Base-by-base conservation (phyloP, 2,888 invertebrate genomes). In the Cyclophora punctaria region DNA sequence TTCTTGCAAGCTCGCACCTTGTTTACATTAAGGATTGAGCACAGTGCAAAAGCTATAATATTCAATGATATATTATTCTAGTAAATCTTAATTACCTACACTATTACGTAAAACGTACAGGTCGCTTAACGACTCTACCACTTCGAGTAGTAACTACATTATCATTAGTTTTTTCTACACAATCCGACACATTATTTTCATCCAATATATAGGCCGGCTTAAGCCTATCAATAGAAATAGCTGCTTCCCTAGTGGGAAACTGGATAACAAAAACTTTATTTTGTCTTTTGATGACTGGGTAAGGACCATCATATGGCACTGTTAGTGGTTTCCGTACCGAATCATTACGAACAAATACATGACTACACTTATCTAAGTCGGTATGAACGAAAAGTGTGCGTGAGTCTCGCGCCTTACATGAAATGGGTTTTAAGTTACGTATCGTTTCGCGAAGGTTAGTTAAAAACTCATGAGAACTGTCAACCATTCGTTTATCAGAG, bases 291-390 rank as follows among this genome's bases (percentile, higher is more conserved):
- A 59, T 4, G 0, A 57, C 52, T 5, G 37, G n/a, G 35, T 52
- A 52, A 1, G 52, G 56, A 3, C 52, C 52, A 20, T 50, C 37
- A 42, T 56, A 56, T 3, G 56, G 41, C 7, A 48, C 41, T 44
- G 45, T 45, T 5, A 57, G 33, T 2, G 57, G 47, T 20, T 42
- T 54, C 34, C 46, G 46, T 4, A 51, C 47, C n/a, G 46, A 42
- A n/a, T 55, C 55, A 7, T 47, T 48, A 5, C 57, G 50, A 0
- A 58, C 5, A 37, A 58, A 58, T 4, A 60, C 56, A 34, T 49
- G 45, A 0, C 50, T 35, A 35, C 58, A 55, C 2, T 50, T 45
- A 3, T 48, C 37, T 40, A 58, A 6, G 45, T 48, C 47, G 5
- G 41, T 45, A 4, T 52, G 52, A 5, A 58, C 42, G 7, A 57